Percentiles rank a stretch among this genome's conserved stretches.
phyloP scores from a whole-genome alignment of 2,888 invertebrate genomes.

The Rotaria magnacalcarata region DNA sequence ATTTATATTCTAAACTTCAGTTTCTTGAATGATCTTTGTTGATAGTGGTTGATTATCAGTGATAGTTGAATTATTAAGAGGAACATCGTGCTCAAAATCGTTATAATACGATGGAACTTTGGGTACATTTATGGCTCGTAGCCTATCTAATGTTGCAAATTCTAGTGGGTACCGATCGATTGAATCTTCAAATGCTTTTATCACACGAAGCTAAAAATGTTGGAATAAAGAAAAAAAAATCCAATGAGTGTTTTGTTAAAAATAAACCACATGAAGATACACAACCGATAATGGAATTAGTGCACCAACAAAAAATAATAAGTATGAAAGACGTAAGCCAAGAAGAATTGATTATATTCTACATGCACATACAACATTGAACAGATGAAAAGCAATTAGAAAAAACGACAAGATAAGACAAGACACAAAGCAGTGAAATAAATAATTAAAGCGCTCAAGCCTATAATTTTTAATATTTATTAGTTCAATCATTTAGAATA shows the following conservation, averaged over 20 bases:
- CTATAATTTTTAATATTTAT: not conserved
- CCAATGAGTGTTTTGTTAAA: too few relatives aligned
- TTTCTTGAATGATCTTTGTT: not conserved
- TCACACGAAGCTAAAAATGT: conserved; percentile 43
- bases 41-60: not conserved
- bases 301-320: too few relatives aligned
- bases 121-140: not conserved
- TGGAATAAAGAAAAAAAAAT: not conserved
- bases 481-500: not conserved
- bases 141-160: not conserved
- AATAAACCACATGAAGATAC: not conserved
- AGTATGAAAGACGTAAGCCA: too few relatives aligned
- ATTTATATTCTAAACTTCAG: not conserved
- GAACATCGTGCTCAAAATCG: not conserved
- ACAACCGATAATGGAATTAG: not conserved
- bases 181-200: conserved; percentile 46
- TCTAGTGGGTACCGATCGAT: conserved; percentile 19
- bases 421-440: not conserved
- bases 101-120: not conserved
- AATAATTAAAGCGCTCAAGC: not conserved
- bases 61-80: not conserved
- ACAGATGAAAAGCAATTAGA: not conserved
- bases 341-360: too few relatives aligned
- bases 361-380: conserved; percentile 9
- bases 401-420: not conserved